Conservation (phyloP, 1,140 invertebrate genomes). For the Teleopsis dalmanni region DNA sequence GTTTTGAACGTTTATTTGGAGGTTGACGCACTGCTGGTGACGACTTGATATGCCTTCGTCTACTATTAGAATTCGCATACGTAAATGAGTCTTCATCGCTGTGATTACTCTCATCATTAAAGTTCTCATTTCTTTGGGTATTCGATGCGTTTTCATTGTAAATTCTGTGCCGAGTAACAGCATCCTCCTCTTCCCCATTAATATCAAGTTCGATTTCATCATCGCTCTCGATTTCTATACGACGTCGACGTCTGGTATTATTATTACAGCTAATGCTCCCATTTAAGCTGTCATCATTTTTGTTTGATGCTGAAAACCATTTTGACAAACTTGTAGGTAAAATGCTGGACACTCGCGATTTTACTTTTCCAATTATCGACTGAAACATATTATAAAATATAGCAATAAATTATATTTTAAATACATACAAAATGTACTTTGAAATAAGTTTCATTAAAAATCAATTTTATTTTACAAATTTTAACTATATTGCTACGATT, state of each 20-base stretch:
- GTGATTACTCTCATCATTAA: constrained; percentile 10
- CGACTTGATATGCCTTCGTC: constrained; percentile 1
- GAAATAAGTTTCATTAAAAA: neutral
- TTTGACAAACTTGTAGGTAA: constrained; percentile 25
- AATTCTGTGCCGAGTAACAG: neutral
- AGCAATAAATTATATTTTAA: neutral
- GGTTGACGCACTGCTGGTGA: constrained; percentile 1
- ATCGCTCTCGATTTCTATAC: constrained; percentile 24
- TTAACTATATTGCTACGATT: neutral
- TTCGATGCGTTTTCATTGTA: constrained; percentile 3
- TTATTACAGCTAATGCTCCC: neutral
- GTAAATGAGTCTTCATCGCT: constrained; percentile 25
- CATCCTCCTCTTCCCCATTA: constrained; percentile 2
- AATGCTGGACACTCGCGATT: constrained; percentile 30
- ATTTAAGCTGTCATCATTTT: constrained; percentile 15
- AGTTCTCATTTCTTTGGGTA: constrained; percentile 8
- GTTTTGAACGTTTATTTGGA: constrained; percentile 8
- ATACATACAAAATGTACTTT: neutral
- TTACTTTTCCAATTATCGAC: constrained; percentile 37
- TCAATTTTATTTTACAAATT: too few relatives aligned
- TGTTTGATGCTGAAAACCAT: constrained; percentile 32
- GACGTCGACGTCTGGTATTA: constrained; percentile 17
- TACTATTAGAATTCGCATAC: constrained; percentile 17
- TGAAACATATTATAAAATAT: constrained; percentile 11
- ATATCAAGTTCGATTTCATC: constrained; percentile 20